These are phyloP conservation scores for Microcebus lehilahytsara DNA, from an alignment of 2,113 vertebrate species.

Conservation along the genomic window DNA sequence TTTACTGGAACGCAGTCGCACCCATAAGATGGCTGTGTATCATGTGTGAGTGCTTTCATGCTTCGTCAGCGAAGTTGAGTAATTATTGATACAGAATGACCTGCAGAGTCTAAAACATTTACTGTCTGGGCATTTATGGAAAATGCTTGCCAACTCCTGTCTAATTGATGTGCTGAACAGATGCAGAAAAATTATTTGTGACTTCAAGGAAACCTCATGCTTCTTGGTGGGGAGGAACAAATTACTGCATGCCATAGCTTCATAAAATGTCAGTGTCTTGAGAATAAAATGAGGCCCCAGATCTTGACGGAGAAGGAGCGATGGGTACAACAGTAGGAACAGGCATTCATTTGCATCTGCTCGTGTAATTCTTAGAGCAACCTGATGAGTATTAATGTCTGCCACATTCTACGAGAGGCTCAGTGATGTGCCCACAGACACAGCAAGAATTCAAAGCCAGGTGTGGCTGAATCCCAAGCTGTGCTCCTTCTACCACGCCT, in stretches of 20 bases:
- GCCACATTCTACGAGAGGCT: not conserved
- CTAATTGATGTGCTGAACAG: not conserved
- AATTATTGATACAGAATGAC: not conserved
- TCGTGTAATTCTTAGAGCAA: not conserved
- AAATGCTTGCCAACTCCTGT: not conserved
- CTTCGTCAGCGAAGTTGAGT: not conserved
- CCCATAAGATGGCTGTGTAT: accelerated
- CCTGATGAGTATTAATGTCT: accelerated
- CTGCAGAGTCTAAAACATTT: not conserved
- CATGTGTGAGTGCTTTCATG: not conserved
- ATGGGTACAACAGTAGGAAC: too few species aligned
- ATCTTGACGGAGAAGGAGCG: not conserved
- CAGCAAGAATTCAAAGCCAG: not conserved
- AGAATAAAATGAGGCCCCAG: not conserved
- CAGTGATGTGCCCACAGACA: accelerated
- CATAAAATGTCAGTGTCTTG: not conserved
- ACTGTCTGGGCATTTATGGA: not conserved
- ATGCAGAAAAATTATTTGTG: not conserved
- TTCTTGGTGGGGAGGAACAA: not conserved
- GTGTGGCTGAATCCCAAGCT: not conserved
- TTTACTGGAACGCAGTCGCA: not conserved
- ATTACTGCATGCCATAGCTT: not conserved
- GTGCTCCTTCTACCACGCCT: not conserved
- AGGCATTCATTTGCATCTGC: not conserved
- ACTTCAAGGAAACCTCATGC: not conserved